These are phyloP conservation scores for Caenorhabditis afra DNA, from an alignment of 2,888 invertebrate species.

Conservation along the genomic window DNA sequence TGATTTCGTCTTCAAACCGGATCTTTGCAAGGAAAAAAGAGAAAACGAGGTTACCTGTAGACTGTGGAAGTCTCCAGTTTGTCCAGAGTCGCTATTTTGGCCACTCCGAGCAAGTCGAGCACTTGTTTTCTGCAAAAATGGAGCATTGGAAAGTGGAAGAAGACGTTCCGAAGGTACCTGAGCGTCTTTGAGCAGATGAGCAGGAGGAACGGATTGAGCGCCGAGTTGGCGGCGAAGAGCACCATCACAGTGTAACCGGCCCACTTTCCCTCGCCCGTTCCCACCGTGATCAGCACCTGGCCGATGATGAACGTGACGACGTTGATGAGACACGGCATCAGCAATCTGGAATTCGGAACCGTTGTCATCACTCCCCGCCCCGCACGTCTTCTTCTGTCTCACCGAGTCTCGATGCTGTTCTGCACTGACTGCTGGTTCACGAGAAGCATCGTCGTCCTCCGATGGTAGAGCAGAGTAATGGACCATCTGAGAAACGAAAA, in stretches of 20 bases:
- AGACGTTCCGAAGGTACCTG: conserved; percentile 59
- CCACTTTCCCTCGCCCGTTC: conserved; percentile 79
- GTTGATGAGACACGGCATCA: conserved; percentile 78
- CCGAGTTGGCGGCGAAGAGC: conserved; percentile 75
- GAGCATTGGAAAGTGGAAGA: background rate
- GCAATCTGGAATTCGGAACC: conserved; percentile 58
- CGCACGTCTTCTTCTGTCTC: too few species aligned
- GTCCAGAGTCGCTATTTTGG: conserved; percentile 33
- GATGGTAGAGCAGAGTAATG: conserved; percentile 64
- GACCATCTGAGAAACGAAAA: conserved; percentile 69
- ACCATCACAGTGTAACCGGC: conserved; percentile 77
- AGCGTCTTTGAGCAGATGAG: conserved; percentile 75
- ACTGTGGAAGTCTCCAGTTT: conserved; percentile 53
- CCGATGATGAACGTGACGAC: conserved; percentile 76
- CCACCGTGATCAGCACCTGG: conserved; percentile 78
- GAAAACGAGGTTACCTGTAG: conserved; percentile 32
- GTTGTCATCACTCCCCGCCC: background rate
- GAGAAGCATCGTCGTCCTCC: conserved; percentile 59
- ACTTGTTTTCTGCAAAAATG: conserved; percentile 47
- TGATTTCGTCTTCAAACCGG: background rate
- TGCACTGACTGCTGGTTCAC: conserved; percentile 51
- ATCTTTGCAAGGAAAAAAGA: background rate
- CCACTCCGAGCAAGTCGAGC: conserved; percentile 41
- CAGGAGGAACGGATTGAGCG: conserved; percentile 77
- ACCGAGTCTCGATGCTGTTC: conserved; percentile 53